A percentile compares a stretch with the other conserved stretches of the same genome.
Conservation (phyloP, 2,888 invertebrate species). For the Chydorus sphaericus region DNA sequence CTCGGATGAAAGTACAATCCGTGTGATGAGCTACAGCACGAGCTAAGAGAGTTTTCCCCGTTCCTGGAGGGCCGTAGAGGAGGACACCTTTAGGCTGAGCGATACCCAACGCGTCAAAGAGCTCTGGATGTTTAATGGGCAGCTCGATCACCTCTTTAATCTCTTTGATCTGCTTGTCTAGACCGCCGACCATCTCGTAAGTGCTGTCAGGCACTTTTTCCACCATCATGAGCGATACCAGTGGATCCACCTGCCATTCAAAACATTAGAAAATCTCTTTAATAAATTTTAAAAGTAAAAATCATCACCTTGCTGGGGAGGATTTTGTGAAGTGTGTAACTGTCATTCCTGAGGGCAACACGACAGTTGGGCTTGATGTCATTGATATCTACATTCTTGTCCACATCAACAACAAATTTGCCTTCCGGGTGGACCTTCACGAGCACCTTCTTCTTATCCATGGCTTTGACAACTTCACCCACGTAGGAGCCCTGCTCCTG, state of each 20-base stretch:
- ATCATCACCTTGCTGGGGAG: constrained; percentile 74
- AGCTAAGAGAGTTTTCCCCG: constrained; percentile 81
- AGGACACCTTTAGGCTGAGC: constrained; percentile 97
- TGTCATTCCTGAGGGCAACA: constrained; percentile 94
- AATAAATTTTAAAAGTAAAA: background rate
- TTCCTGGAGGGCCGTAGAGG: constrained; percentile 92
- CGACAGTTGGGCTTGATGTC: constrained; percentile 95
- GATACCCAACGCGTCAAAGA: constrained; percentile 97
- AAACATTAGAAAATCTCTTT: background rate
- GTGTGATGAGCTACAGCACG: constrained; percentile 99
- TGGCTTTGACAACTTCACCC: constrained; percentile 97
- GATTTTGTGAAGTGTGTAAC: constrained; percentile 96
- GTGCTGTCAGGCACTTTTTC: constrained; percentile 99
- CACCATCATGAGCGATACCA: constrained; percentile 99
- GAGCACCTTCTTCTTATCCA: constrained; percentile 99
- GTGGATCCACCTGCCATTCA: constrained; percentile 63
- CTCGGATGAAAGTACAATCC: constrained; percentile 96
- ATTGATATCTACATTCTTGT: constrained; percentile 97
- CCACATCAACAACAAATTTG: constrained; percentile 97
- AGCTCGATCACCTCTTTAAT: constrained; percentile 99
- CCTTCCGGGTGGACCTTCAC: constrained; percentile 99
- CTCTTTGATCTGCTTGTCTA: constrained; percentile 99
- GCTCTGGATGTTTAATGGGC: constrained; percentile 97
- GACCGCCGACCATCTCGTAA: constrained; percentile 98
- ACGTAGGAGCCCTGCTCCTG: constrained; percentile 97